Evolutionary conservation across 2,888 invertebrate genomes (phyloP).

Genomic region (Melieria omissa): DNA sequence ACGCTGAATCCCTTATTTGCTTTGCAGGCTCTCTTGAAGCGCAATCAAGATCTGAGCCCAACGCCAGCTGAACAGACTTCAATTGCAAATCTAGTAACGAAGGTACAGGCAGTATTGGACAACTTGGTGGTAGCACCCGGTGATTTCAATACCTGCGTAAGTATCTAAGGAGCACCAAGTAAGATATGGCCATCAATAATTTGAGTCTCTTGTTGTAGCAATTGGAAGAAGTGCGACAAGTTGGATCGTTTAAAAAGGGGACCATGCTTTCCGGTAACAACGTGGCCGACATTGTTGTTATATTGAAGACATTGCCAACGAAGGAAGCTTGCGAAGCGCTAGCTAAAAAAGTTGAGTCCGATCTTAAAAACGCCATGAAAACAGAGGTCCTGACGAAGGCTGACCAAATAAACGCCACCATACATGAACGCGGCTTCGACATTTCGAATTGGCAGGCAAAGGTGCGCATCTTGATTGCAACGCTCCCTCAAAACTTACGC

Average conservation of each 20-base stretch:
- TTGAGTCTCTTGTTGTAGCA: conserved; percentile 70
- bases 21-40: conserved; percentile 85
- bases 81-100: conserved; percentile 91
- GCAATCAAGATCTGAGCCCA: conserved; percentile 92
- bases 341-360: conserved; percentile 86
- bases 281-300: conserved; percentile 95
- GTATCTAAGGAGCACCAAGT: conserved; percentile 54
- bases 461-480: conserved; percentile 91
- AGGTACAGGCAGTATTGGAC: conserved; percentile 94
- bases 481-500: conserved; percentile 91
- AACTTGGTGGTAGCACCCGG: conserved; percentile 94
- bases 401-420: conserved; percentile 67
- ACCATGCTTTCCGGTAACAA: conserved; percentile 97
- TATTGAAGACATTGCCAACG: conserved; percentile 94
- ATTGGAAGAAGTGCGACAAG: conserved; percentile 94
- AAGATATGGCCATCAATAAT: background rate
- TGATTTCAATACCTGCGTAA: conserved; percentile 93
- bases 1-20: conserved; percentile 4
- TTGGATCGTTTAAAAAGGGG: conserved; percentile 97
- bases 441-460: conserved; percentile 86
- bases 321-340: conserved; percentile 94
- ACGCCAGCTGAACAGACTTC: conserved; percentile 91
- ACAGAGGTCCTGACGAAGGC: conserved; percentile 73
- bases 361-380: conserved; percentile 80
- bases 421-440: conserved; percentile 86